Conservation (phyloP, 30 jellyfish, hydroid and myxozoan species). For the Nemopilema nomurai region DNA sequence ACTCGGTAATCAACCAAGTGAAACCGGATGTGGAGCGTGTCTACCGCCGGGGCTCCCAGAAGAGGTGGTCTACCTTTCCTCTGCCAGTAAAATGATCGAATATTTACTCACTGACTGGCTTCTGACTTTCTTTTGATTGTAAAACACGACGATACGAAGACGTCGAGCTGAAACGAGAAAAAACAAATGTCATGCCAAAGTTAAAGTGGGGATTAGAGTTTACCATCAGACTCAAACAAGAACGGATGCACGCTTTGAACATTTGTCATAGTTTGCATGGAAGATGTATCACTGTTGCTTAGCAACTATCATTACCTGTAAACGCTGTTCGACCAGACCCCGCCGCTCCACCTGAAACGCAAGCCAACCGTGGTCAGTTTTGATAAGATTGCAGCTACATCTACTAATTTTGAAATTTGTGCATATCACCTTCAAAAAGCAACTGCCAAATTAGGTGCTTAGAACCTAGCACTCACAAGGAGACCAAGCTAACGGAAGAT, state of each 20-base stretch:
- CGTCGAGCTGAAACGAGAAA: conserved; percentile 28
- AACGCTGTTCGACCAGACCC: conserved; percentile 80
- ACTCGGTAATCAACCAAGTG: too few relatives aligned
- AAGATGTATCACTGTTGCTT: too few relatives aligned
- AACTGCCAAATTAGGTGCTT: too few relatives aligned
- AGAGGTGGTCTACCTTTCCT: too few relatives aligned
- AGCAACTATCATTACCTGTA: conserved; percentile 70
- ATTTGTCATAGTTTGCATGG: too few relatives aligned
- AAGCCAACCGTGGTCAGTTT: background rate
- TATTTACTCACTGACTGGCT: conserved; percentile 38
- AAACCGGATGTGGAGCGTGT: background rate
- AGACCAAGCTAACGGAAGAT: too few relatives aligned
- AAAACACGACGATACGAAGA: conserved; percentile 41
- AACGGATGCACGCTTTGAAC: too few relatives aligned
- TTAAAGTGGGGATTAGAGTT: too few relatives aligned
- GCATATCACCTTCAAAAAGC: background rate
- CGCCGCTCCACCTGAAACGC: conserved; percentile 81
- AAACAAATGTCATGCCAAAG: background rate
- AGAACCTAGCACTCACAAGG: too few relatives aligned
- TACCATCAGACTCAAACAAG: too few relatives aligned
- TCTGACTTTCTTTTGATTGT: conserved; percentile 23
- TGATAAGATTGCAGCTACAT: background rate
- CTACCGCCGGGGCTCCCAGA: too few relatives aligned
- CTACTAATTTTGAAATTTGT: background rate
- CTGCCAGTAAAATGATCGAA: background rate